Conservation (phyloP, 2,888 invertebrate species). For the Alloplasta piceator region DNA sequence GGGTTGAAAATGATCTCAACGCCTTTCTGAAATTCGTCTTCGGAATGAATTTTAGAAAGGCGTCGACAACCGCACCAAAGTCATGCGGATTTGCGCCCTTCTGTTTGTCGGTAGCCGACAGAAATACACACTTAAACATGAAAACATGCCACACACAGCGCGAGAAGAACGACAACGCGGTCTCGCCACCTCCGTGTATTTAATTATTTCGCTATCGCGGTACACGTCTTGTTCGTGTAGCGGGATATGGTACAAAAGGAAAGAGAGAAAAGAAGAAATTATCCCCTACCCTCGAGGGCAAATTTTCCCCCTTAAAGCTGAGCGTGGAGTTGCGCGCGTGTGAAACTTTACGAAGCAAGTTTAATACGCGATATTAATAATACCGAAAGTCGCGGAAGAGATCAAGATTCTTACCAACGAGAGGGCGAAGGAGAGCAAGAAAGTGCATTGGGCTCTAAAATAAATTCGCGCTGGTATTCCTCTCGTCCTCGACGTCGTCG, state of each 20-base stretch:
- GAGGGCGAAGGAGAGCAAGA: neutral
- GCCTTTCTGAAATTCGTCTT: too few relatives aligned
- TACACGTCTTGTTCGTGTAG: slow-evolving; percentile 43
- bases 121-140: neutral
- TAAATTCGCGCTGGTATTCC: slow-evolving; percentile 15
- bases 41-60: too few relatives aligned
- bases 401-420: slow-evolving; percentile 3
- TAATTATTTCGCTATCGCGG: slow-evolving; percentile 54
- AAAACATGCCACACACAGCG: neutral
- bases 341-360: neutral
- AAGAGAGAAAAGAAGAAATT: slow-evolving; percentile 9
- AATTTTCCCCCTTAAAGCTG: neutral
- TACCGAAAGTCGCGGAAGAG: slow-evolving; percentile 11
- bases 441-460: slow-evolving; percentile 41
- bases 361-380: slow-evolving; percentile 22
- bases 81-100: too few relatives aligned
- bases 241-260: slow-evolving; percentile 8
- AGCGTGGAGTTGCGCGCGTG: neutral
- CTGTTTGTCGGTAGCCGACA: neutral
- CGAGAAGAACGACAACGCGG: slow-evolving; percentile 18
- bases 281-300: neutral
- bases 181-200: slow-evolving; percentile 47
- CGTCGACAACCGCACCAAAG: too few relatives aligned
- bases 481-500: slow-evolving; percentile 17
- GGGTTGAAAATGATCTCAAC: too few relatives aligned